Evolutionary conservation across 2,113 vertebrate genomes (phyloP).

Genomic region (Myxocyprinus asiaticus): DNA sequence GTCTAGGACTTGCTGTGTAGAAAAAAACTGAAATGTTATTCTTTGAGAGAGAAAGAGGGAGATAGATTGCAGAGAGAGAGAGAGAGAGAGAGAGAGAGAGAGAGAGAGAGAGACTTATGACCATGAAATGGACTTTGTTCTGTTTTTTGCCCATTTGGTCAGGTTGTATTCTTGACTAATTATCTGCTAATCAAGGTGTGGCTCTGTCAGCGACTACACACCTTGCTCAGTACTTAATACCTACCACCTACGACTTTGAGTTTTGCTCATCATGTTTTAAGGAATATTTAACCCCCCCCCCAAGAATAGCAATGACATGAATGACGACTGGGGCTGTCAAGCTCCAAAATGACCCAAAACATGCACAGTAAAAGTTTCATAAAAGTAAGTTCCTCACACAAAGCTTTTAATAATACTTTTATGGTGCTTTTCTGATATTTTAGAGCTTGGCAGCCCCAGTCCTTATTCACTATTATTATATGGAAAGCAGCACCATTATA

Average conservation of each 20-base stretch:
- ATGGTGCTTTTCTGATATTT: too few species aligned
- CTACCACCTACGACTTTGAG: not conserved
- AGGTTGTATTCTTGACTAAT: not conserved
- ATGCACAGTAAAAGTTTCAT: too few species aligned
- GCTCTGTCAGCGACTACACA: not conserved
- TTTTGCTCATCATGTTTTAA: not conserved
- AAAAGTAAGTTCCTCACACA: too few species aligned
- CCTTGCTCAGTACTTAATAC: not conserved
- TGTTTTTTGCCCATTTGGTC: not conserved
- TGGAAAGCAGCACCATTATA: too few species aligned
- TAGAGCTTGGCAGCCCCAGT: too few species aligned
- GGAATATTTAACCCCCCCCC: too few species aligned
- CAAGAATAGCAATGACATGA: too few species aligned
- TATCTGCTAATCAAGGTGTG: constrained; percentile 20
- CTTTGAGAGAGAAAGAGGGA: not conserved
- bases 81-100: constrained; percentile 11
- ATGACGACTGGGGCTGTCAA: too few species aligned
- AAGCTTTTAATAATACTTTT: too few species aligned
- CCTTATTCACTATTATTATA: too few species aligned
- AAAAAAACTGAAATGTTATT: constrained; percentile 5
- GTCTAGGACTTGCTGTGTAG: not conserved
- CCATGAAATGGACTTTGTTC: constrained; percentile 18
- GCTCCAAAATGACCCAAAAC: too few species aligned
- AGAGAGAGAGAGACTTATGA: constrained; percentile 27
- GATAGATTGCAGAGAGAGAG: not conserved